Evolutionary conservation across 23 tunicate species (phyloP), one percentile per base, ranked within the genome.

Genomic region (Clavelina lepadiformis): DNA sequence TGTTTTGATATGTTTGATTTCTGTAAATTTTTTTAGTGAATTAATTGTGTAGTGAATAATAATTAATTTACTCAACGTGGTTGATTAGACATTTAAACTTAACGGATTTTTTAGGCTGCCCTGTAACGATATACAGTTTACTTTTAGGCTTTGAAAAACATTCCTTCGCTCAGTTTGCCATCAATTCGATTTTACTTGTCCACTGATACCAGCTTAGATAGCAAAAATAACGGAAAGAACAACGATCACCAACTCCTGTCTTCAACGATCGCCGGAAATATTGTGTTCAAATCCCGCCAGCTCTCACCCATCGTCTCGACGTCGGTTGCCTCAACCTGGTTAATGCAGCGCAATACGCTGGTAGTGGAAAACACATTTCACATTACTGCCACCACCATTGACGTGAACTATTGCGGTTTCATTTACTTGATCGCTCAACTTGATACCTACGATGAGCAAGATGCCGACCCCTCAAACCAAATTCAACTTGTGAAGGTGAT

Each of bases 341-440:
- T 29, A 7, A 8, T 5, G 23, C 13, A 52, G 3, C 15, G 28
- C 6, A 15, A 21, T 2, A 24, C 38, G 15, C 68, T 74, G n/a
- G 3, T 31, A 7, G 60, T 74, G 5, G 60, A 62, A 32, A 36
- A 28, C 36, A 26, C 31, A 8, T 57, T 31, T 6, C 8, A 5
- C 7, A 27, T 74, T 4, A 51, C 51, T 22, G 28, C 63, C 28
- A 31, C 15, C 2, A 51, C 61, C 3, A 67, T 55, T 19, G 52
- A 56, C 35, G 28, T 65, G 19, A 30, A 35, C 7, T 65, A 35
- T 34, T 76, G 82, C 73, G 82, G 82, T 18, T 1, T 32, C 18
- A 36, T 56, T 5, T 26, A 76, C 31, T 29, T 76, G 19, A 55
- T 65, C 5, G 58, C 82, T 5, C 61, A 76, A 38, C 62, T 76